phyloP scores from a whole-genome alignment of 2,797 vertebrate species.

The Glyptemys insculpta region DNA sequence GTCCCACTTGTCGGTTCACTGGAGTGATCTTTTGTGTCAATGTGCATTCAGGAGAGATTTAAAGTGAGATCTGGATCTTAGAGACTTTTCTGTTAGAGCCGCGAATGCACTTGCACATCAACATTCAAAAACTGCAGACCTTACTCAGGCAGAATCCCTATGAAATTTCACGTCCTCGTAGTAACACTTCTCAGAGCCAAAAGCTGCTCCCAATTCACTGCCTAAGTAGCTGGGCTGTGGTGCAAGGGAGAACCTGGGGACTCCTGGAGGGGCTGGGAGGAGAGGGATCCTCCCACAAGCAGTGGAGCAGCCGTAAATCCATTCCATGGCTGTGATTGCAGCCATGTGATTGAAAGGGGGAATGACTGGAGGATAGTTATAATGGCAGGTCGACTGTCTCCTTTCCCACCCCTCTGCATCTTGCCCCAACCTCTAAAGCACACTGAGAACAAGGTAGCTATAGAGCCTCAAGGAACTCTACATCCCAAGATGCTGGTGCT shows the following conservation, averaged over 20 bases:
- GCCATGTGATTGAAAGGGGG: not conserved
- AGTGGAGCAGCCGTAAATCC: not conserved
- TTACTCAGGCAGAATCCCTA: conserved; percentile 9
- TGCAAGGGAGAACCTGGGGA: conserved; percentile 22
- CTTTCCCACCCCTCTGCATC: not conserved
- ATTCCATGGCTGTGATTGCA: not conserved
- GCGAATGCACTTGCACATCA: not conserved
- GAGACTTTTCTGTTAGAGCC: not conserved
- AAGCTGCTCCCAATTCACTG: not conserved
- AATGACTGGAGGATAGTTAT: not conserved
- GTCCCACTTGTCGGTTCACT: not conserved
- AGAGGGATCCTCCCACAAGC: not conserved
- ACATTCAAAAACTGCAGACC: not conserved
- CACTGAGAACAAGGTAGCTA: not conserved
- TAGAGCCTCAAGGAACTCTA: not conserved
- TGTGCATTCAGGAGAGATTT: not conserved
- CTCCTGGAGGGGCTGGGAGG: not conserved
- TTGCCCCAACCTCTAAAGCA: not conserved
- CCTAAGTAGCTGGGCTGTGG: conserved; percentile 47
- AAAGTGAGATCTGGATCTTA: not conserved
- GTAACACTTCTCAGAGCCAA: conserved; percentile 14
- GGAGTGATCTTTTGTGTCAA: not conserved
- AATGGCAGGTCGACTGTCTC: not conserved
- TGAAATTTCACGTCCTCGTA: not conserved
- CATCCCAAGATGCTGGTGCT: not conserved